These are phyloP conservation scores for Intellagama lesueurii DNA, from an alignment of 2,797 vertebrate species.

Conservation along the genomic window DNA sequence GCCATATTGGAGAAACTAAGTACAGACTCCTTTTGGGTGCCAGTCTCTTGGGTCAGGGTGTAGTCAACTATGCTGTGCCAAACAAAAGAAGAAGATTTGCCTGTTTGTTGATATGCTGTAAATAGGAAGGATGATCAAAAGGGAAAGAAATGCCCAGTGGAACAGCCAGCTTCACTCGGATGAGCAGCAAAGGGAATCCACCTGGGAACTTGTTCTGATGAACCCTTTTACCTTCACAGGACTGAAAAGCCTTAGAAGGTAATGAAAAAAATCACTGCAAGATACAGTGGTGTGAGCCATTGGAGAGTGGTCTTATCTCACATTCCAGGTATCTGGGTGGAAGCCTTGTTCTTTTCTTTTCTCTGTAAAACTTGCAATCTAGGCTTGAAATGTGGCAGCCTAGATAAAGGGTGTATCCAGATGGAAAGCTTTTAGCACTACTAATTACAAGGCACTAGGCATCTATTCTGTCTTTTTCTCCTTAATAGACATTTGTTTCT, in stretches of 20 bases:
- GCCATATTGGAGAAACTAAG: slow-evolving; percentile 84
- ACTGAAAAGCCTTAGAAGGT: not conserved
- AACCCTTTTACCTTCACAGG: not conserved
- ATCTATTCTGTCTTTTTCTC: not conserved
- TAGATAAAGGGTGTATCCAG: not conserved
- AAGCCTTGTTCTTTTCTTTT: not conserved
- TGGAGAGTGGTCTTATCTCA: not conserved
- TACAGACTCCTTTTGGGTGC: slow-evolving; percentile 90
- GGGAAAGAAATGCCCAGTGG: not conserved
- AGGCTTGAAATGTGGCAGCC: not conserved
- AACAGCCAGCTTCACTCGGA: slow-evolving; percentile 19
- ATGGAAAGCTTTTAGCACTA: not conserved
- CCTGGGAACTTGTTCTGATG: not conserved
- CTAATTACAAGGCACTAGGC: not conserved
- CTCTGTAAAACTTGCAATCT: not conserved
- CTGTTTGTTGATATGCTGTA: slow-evolving; percentile 54
- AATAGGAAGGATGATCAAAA: slow-evolving; percentile 44
- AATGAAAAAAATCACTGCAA: slow-evolving; percentile 11
- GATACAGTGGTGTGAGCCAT: not conserved
- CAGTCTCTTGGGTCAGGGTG: slow-evolving; percentile 87
- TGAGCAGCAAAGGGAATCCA: slow-evolving; percentile 2
- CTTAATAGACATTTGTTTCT: not conserved
- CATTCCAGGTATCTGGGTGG: not conserved
- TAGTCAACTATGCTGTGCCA: slow-evolving; percentile 66
- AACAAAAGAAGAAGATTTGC: slow-evolving; percentile 6